Base-by-base conservation (phyloP, 2,888 invertebrate genomes). In the Parnassius apollo region DNA sequence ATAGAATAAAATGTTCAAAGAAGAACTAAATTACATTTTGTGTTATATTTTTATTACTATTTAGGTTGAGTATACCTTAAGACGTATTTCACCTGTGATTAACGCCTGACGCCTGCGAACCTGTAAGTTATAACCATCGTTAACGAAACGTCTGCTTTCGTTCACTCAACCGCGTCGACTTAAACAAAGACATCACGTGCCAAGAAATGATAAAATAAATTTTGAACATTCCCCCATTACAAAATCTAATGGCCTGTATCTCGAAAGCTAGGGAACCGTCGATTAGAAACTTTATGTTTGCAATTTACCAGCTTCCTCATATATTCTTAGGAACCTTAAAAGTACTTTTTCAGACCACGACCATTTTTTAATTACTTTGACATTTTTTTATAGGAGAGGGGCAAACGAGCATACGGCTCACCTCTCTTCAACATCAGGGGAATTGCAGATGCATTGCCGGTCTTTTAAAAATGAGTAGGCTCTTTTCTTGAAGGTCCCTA, bases 211-310 rank as follows among this genome's bases (percentile, higher is more conserved):
- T 91, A 89, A 90, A 91, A 91, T 89, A 91, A 91, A 91, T 89
- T 90, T 83, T 75, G 82, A 86, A 86, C 87, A 84, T 86, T 86
- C 85, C 71, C 78, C 91, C 88, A 88, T 90, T 91, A 88, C 88
- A 75, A 78, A 49, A 85, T 88, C 90, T 91, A 91, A 91, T 91
- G 91, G 91, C 85, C 88, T 88, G 90, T 88, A 88, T 89, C 91
- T 88, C 76, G 80, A 84, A 82, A 83, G 87, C 83, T 81, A 78
- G 85, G 84, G 88, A 90, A 89, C 83, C 86, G 89, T 89, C 91
- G 91, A 91, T 91, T 90, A 91, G 84, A 91, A 91, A 91, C 84
- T 91, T 91, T 91, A 91, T 91, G 91, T 86, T 90, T 88, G 89
- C 88, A 88, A 90, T 90, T 86, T 88, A 85, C 86, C 81, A 78